phyloP scores from a whole-genome alignment of 2,888 invertebrate genomes.

The Altica lythri region DNA sequence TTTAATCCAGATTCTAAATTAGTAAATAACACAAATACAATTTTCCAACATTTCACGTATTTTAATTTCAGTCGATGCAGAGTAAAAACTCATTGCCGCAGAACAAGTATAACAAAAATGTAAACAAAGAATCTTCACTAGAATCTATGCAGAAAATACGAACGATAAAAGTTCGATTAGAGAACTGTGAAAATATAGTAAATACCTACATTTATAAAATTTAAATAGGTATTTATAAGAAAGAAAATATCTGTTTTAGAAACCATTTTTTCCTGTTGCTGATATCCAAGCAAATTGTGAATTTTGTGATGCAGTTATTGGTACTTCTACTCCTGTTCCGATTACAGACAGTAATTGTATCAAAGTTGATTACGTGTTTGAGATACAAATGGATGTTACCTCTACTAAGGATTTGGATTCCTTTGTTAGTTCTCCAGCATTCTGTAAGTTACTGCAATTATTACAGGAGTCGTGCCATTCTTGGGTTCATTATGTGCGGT shows the following conservation, averaged over 20 bases:
- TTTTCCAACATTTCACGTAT: too few species aligned
- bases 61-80: background rate
- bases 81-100: background rate
- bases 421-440: conserved; percentile 38
- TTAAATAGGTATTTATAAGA: background rate
- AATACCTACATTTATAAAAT: conserved; percentile 2
- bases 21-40: too few species aligned
- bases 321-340: conserved; percentile 38
- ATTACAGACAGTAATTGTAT: conserved; percentile 38
- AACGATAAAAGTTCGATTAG: conserved; percentile 10
- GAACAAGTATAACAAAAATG: too few species aligned
- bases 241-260: conserved; percentile 25
- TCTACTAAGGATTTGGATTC: conserved; percentile 36
- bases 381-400: conserved; percentile 33
- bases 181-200: conserved; percentile 19
- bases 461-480: too few species aligned
- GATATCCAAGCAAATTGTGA: conserved; percentile 42
- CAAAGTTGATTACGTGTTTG: conserved; percentile 33
- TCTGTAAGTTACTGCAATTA: conserved; percentile 36
- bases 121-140: background rate
- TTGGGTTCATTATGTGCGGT: too few species aligned
- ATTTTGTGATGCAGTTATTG: conserved; percentile 39
- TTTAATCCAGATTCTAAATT: too few species aligned
- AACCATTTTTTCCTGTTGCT: conserved; percentile 39
- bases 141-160: background rate